phyloP scores from a whole-genome alignment of 1,140 invertebrate species.

The Pachypsylla venusta region DNA sequence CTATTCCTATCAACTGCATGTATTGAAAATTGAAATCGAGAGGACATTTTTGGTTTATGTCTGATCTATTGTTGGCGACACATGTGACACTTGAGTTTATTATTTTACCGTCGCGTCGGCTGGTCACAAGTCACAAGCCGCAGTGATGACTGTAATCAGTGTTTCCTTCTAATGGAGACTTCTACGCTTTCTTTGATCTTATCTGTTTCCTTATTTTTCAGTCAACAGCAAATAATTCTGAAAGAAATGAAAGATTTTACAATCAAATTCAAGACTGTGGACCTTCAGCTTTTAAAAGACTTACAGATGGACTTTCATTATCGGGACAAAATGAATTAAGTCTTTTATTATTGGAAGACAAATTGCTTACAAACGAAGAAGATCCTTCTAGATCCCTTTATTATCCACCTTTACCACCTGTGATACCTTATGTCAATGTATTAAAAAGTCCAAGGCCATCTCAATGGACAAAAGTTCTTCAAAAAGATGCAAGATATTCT shows the following conservation, averaged over 20 bases:
- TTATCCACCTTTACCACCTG: background rate
- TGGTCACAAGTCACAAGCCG: too few species aligned
- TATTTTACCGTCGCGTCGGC: too few species aligned
- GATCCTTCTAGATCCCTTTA: background rate
- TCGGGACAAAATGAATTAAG: background rate
- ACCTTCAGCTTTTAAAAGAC: background rate
- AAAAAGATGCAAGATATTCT: background rate
- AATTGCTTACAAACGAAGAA: background rate
- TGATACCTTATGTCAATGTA: background rate
- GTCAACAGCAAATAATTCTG: background rate
- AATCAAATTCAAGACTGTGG: background rate
- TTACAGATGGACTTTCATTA: background rate
- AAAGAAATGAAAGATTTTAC: background rate
- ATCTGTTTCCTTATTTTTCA: too few species aligned
- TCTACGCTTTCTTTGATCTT: too few species aligned
- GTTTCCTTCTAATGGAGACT: too few species aligned
- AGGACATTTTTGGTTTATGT: too few species aligned
- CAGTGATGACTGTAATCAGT: too few species aligned
- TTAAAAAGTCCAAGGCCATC: background rate
- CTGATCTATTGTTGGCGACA: too few species aligned
- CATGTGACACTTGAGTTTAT: too few species aligned
- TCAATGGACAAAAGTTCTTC: background rate
- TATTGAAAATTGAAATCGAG: too few species aligned
- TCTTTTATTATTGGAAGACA: background rate
- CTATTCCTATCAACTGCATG: too few species aligned